Evolutionary conservation across 2,113 vertebrate genomes (phyloP), one percentile per base, ranked within the genome.

Genomic region (Scytalopus superciliaris): DNA sequence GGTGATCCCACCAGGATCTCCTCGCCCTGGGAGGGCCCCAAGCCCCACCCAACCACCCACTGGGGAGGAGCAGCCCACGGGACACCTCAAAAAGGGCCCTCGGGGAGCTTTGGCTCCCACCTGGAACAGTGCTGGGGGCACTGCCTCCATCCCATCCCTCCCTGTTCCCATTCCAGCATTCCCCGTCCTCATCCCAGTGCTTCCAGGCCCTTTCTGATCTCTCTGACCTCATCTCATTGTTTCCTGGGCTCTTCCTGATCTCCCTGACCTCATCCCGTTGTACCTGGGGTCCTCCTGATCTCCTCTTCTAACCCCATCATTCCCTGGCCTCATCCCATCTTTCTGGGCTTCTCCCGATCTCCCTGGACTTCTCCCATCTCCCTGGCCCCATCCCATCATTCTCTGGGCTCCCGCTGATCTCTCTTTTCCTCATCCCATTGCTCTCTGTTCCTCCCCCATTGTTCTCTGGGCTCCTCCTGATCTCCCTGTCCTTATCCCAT

Each of bases 101-200:
- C 45, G 5, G 0, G 13, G 16, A 86, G 42, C 39, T 53, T 52
- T 3, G 1, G 18, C 37, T 78, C 47, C 60, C 73, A 33, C 16
- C 27, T 7, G 2, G 5, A 35, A 10, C 1, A 2, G 18, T 37
- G n/a, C 30, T 1, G 3, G 31, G 8, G 19, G 7, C 50, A 52
- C 25, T 28, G 50, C 15, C 50, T 52, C 33, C 1, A 0, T 33
- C 9, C 27, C 14, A 35, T 4, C 49, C 5, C 19, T 25, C 24
- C 40, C 24, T 2, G 4, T 49, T 22, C 44, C 28, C 49, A n/a
- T 18, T 33, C 30, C 74, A 22, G 19, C 10, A 1, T 62, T 44
- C 31, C 14, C n/a, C 15, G 33, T 35, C 33, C n/a, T 16, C 15
- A 18, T 37, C 37, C 37, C 27, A 63, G 5, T 21, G 15, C 42